phyloP scores from a whole-genome alignment of 2,797 vertebrate genomes.

The Anguilla marmorata region DNA sequence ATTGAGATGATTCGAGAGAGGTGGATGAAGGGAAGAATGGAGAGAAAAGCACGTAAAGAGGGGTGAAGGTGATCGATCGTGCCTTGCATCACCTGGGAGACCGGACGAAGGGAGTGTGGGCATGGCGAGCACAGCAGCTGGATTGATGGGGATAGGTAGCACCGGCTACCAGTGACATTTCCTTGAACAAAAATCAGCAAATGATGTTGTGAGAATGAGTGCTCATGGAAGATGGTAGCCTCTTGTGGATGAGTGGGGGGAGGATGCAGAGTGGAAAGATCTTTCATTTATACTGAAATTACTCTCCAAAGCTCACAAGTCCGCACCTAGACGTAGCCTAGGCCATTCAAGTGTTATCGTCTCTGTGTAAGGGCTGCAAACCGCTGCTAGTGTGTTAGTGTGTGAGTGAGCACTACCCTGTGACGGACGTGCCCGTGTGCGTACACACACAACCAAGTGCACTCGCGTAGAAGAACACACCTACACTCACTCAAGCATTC shows the following conservation, averaged over 20 bases:
- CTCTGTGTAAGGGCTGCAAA: conserved; percentile 26
- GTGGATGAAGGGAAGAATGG: background rate
- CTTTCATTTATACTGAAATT: conserved; percentile 44
- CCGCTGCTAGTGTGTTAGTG: background rate
- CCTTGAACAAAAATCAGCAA: background rate
- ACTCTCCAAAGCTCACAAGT: conserved; percentile 35
- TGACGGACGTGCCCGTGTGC: background rate
- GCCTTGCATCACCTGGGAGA: background rate
- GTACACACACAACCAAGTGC: background rate
- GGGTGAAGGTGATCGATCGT: background rate
- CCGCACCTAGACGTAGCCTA: conserved; percentile 34
- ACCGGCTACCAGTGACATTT: conserved; percentile 6
- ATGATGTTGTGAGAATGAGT: conserved; percentile 16
- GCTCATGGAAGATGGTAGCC: conserved; percentile 32
- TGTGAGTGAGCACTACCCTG: conserved; percentile 19
- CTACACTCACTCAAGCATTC: background rate
- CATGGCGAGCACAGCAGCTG: background rate
- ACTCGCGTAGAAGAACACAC: background rate
- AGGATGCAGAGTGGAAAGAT: conserved; percentile 12
- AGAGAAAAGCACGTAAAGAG: background rate
- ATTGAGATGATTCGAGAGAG: conserved; percentile 3
- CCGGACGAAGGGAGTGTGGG: background rate
- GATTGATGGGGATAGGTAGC: conserved; percentile 13
- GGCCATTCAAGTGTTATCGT: conserved; percentile 33
- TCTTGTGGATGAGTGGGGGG: conserved; percentile 20